Base-by-base conservation (phyloP, 2,888 invertebrate species). In the Limnephilus rhombicus region DNA sequence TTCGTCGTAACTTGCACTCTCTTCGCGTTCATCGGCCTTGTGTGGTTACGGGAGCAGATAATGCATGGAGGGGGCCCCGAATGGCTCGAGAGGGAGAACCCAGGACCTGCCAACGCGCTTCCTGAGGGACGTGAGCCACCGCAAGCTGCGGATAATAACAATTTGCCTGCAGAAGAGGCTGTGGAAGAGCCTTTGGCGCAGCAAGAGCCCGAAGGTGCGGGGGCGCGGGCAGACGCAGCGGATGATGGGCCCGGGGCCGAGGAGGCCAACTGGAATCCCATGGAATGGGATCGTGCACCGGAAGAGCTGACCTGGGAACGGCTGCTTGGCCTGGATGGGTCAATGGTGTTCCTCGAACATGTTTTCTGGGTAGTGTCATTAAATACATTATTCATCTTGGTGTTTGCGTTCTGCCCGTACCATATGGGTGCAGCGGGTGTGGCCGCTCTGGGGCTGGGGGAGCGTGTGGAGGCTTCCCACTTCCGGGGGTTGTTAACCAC, bases 301-400 rank as follows among this genome's bases (percentile, higher is more conserved):
- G 99, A 99, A 94, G 99, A 99, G 95, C 96, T 99, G 45, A 99
- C 99, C 0, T 99, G 99, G 99, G 99, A 99, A 95, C 97, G 99
- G 94, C 96, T 99, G 11, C 96, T 99, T 0, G 99, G 99, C 0
- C 95, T 99, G 15, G 99, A 99, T 95, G 99, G 99, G 0, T 99
- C 99, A 0, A 97, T 99, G 94, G 98, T 99, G 88, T 99, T 99
- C 95, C 95, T 99, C 91, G 99, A 99, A 95, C 99, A 99, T 96
- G 99, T 99, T 0, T 99, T 99, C 95, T 99, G 99, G 99, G 99
- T 99, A 41, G 99, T 99, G 34, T 99, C 99, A 0, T 96, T 99
- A 49, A 99, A 99, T 95, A 99, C 99, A 0, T 96, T 99, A 92
- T 99, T 99, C 95, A 99, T 99, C 94, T 97, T 99, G 93, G 98